phyloP scores from a whole-genome alignment of 2,797 vertebrate genomes.

The Falco columbarius region DNA sequence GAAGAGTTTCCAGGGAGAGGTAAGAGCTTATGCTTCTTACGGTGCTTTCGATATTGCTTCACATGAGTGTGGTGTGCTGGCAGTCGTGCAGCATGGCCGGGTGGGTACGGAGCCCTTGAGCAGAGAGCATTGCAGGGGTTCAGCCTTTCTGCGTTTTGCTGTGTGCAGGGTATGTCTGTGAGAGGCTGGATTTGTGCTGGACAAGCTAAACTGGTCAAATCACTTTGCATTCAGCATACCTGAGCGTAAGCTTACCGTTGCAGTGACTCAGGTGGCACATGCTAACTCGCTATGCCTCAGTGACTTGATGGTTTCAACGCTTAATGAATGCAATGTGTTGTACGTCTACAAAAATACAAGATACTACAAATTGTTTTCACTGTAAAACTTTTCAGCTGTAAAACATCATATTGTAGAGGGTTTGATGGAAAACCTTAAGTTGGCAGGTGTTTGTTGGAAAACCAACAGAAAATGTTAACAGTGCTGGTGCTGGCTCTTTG shows the following conservation, averaged over 20 bases:
- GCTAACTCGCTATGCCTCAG: background rate
- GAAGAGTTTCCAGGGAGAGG: slow-evolving; percentile 99
- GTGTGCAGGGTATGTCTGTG: background rate
- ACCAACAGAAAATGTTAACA: background rate
- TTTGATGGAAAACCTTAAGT: background rate
- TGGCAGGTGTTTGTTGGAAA: background rate
- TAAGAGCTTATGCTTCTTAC: slow-evolving; percentile 72
- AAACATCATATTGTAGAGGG: background rate
- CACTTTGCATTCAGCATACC: background rate
- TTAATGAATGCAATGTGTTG: background rate
- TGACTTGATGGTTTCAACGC: background rate
- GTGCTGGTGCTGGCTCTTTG: background rate
- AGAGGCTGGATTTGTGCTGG: background rate
- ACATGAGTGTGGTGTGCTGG: background rate
- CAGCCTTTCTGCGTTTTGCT: background rate
- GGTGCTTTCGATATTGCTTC: background rate
- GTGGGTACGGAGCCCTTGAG: background rate
- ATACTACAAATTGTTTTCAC: background rate
- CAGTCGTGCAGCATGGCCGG: background rate
- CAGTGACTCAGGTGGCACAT: background rate
- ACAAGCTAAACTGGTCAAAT: background rate
- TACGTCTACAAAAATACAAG: background rate
- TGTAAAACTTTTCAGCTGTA: background rate
- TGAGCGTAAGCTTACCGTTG: accelerated
- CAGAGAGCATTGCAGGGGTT: background rate